Conservation (phyloP, 2,797 vertebrate genomes). For the Hylomyscus alleni region DNA sequence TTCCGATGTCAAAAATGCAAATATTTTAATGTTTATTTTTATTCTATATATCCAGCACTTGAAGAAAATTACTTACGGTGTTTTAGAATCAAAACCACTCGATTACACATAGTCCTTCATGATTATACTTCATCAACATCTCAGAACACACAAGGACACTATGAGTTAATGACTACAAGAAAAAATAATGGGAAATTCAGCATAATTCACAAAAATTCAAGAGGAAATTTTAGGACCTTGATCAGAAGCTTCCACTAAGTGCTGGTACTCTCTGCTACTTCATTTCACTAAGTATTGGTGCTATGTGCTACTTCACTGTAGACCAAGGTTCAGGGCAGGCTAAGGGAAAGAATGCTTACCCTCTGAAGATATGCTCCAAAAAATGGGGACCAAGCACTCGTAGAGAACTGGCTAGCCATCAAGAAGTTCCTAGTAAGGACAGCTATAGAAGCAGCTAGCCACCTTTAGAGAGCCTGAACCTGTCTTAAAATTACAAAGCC, state of each 20-base stretch:
- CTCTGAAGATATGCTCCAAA: slow-evolving; percentile 45
- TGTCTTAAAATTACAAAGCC: slow-evolving; percentile 55
- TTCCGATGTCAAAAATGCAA: slow-evolving; percentile 37
- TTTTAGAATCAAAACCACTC: slow-evolving; percentile 72
- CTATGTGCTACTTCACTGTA: neutral
- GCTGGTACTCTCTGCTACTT: neutral
- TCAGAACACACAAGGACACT: slow-evolving; percentile 39
- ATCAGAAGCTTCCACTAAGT: slow-evolving; percentile 24
- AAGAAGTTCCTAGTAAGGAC: neutral
- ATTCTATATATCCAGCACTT: slow-evolving; percentile 26
- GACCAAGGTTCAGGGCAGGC: neutral
- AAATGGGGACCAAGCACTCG: neutral
- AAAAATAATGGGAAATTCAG: slow-evolving; percentile 47
- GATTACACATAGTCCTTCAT: slow-evolving; percentile 68
- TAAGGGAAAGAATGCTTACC: slow-evolving; percentile 1
- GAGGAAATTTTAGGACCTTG: slow-evolving; percentile 65
- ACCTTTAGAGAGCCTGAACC: neutral
- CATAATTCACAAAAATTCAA: slow-evolving; percentile 54
- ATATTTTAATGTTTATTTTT: slow-evolving; percentile 77
- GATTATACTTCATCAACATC: slow-evolving; percentile 47
- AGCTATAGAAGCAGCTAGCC: neutral
- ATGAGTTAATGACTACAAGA: slow-evolving; percentile 46
- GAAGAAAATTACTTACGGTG: slow-evolving; percentile 61
- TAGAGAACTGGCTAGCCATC: neutral
- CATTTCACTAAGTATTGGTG: neutral